A percentile compares a stretch with the other conserved stretches of the same genome.
These are phyloP conservation scores for Branchellion lobata DNA, from an alignment of 2,888 invertebrate genomes.

Conservation along the genomic window DNA sequence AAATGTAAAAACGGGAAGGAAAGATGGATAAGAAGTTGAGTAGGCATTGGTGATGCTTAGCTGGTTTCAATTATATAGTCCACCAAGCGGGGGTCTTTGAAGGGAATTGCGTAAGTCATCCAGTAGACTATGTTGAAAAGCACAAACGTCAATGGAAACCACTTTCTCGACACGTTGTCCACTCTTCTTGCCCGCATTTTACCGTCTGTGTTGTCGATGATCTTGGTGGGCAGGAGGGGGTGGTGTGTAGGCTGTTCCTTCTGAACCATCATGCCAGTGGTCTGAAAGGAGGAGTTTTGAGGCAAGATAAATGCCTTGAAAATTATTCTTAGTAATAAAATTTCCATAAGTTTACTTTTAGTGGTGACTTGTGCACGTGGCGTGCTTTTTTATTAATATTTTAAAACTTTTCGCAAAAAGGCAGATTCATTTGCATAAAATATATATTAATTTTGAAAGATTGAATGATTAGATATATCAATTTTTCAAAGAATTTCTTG, in stretches of 20 bases:
- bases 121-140: constrained; percentile 47
- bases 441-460: too few relatives aligned
- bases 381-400: too few relatives aligned
- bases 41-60: background rate
- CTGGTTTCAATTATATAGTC: constrained; percentile 11
- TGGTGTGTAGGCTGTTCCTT: constrained; percentile 44
- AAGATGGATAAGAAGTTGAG: background rate
- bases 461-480: too few relatives aligned
- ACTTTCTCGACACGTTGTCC: constrained; percentile 43
- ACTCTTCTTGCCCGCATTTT: constrained; percentile 43
- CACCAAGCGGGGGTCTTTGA: constrained; percentile 6
- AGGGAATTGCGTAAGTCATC: constrained; percentile 45
- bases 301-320: too few relatives aligned
- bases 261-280: constrained; percentile 45
- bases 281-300: constrained; percentile 18
- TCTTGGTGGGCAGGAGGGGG: constrained; percentile 43
- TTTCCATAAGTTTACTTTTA: too few relatives aligned
- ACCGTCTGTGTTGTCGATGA: constrained; percentile 46
- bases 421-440: too few relatives aligned
- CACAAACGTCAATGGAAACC: constrained; percentile 42
- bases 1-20: background rate
- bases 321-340: too few relatives aligned
- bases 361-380: too few relatives aligned
- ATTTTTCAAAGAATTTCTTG: too few relatives aligned
- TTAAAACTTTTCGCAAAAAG: too few relatives aligned